Conservation (phyloP, 2,113 vertebrate species). For the Dendropsophus ebraccatus region DNA sequence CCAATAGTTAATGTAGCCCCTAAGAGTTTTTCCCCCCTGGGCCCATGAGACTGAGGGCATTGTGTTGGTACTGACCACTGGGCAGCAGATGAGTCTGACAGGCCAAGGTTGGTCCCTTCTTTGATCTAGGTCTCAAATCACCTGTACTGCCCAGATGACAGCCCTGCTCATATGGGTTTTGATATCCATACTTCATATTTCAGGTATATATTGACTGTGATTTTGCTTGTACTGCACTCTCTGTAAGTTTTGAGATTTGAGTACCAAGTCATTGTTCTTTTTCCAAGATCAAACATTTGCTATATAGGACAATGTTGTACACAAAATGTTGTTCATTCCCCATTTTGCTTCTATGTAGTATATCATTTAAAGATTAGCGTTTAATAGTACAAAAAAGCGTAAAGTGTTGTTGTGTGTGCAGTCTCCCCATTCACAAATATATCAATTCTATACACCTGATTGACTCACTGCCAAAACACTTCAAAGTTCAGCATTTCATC, state of each 20-base stretch:
- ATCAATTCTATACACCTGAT: neutral
- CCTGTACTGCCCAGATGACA: neutral
- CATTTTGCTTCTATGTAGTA: neutral
- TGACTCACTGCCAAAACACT: neutral
- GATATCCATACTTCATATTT: neutral
- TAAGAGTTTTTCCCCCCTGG: no score
- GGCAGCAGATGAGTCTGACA: neutral
- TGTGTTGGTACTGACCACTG: no score
- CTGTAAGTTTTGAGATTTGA: neutral
- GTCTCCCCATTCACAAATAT: neutral
- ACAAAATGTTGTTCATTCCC: conserved; percentile 18
- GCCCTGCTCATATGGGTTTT: neutral
- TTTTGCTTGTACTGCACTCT: conserved; percentile 8
- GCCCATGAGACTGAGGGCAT: no score
- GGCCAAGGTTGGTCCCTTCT: neutral
- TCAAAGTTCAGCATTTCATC: neutral
- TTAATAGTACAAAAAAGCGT: neutral
- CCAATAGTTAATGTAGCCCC: no score
- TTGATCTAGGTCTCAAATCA: neutral
- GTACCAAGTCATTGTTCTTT: neutral
- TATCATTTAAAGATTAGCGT: neutral
- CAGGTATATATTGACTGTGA: conserved; percentile 1
- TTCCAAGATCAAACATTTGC: conserved; percentile 18
- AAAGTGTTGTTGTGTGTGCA: neutral
- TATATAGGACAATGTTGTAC: conserved; percentile 1